Conservation (phyloP, 1,140 invertebrate genomes). For the Conus betulinus region DNA sequence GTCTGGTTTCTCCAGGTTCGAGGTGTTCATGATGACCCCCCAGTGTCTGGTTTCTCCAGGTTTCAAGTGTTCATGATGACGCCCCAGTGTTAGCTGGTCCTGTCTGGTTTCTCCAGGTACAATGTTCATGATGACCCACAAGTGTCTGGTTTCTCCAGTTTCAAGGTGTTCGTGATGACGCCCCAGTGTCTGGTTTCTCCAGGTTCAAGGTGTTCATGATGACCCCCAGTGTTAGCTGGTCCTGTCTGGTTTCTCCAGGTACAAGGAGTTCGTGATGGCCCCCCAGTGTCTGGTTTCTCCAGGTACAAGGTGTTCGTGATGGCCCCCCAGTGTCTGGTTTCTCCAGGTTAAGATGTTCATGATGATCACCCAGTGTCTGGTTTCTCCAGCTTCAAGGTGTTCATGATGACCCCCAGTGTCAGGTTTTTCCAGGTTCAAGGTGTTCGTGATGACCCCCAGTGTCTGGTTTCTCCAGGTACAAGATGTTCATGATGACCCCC, state of each 20-base stretch:
- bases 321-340: neutral
- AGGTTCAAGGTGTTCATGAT: too few species aligned
- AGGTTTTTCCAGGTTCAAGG: neutral
- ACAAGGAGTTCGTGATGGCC: neutral
- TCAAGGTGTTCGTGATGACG: too few species aligned
- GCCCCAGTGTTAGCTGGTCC: too few species aligned
- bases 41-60: neutral
- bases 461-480: conserved; percentile 8
- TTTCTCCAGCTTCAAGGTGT: too few species aligned
- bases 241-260: too few species aligned
- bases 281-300: neutral
- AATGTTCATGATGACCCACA: too few species aligned
- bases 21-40: neutral
- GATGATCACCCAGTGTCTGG: neutral
- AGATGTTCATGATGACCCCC: conserved; percentile 67
- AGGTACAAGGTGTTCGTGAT: neutral
- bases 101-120: too few species aligned
- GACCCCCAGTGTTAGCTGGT: too few species aligned
- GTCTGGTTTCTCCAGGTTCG: neutral
- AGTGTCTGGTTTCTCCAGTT: too few species aligned
- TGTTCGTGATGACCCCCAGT: neutral
- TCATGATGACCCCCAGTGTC: neutral
- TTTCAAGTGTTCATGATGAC: neutral
- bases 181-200: too few species aligned
- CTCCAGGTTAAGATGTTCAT: neutral